phyloP scores from a whole-genome alignment of 2,888 invertebrate species.

The Tiliacea citrago region DNA sequence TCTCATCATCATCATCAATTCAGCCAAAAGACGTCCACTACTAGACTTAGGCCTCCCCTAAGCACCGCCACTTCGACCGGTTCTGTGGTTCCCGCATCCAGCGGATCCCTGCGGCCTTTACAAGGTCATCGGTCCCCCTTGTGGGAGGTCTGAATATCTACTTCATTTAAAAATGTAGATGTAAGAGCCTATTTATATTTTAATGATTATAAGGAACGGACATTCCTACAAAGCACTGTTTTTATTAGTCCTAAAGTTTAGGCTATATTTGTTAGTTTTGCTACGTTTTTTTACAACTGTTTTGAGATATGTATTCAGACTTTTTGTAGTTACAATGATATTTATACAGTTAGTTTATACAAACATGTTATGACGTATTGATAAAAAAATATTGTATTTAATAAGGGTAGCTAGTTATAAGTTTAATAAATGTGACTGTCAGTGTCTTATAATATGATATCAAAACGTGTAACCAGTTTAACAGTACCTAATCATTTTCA shows the following conservation, averaged over 20 bases:
- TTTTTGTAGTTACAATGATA: constrained; percentile 52
- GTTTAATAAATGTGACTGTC: constrained; percentile 38
- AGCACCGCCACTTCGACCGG: no score
- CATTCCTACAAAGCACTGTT: constrained; percentile 64
- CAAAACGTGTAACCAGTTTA: constrained; percentile 31
- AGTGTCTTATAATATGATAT: constrained; percentile 46
- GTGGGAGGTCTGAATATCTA: constrained; percentile 47
- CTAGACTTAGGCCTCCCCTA: no score
- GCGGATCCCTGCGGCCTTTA: no score
- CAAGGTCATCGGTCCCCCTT: no score
- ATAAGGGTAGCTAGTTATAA: constrained; percentile 18
- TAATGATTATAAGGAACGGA: constrained; percentile 51
- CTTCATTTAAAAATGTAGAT: constrained; percentile 47
- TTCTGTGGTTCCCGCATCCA: no score
- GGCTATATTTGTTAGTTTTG: constrained; percentile 60
- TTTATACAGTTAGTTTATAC: constrained; percentile 42
- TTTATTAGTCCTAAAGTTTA: constrained; percentile 53
- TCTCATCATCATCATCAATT: neutral
- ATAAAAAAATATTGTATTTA: constrained; percentile 9
- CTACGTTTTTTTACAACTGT: constrained; percentile 60
- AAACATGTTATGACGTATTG: constrained; percentile 9
- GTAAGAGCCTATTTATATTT: constrained; percentile 49
- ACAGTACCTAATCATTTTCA: constrained; percentile 18
- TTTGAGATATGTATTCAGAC: constrained; percentile 56
- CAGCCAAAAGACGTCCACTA: no score